phyloP scores from a whole-genome alignment of 2,113 vertebrate species.

The Cyanistes caeruleus region DNA sequence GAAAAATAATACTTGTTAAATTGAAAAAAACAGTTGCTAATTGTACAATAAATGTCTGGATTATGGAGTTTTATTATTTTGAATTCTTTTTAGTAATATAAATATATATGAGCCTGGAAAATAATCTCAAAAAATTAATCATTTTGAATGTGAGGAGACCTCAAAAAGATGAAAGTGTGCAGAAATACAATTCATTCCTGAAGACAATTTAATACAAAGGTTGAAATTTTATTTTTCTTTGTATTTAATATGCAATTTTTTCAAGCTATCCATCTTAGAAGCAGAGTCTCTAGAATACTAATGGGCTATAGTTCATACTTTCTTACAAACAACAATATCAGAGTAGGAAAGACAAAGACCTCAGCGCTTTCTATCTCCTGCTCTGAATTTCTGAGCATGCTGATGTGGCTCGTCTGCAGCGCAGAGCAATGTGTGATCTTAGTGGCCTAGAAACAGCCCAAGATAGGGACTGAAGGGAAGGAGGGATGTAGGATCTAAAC shows the following conservation, averaged over 20 bases:
- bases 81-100: neutral
- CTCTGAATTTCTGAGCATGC: neutral
- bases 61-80: neutral
- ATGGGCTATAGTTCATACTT: neutral
- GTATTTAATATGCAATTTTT: neutral
- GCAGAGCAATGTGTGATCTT: neutral
- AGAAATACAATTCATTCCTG: neutral
- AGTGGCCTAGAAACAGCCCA: neutral
- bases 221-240: neutral
- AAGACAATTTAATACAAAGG: neutral
- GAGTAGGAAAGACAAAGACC: neutral
- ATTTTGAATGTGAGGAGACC: neutral
- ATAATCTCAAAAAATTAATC: neutral
- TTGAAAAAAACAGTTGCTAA: neutral
- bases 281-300: neutral
- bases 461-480: neutral
- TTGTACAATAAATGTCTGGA: neutral
- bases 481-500: neutral
- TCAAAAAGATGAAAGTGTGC: neutral
- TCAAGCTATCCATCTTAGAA: neutral
- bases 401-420: neutral
- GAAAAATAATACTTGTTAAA: neutral
- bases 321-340: neutral
- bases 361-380: neutral
- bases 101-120: neutral